Evolutionary conservation across 2,888 invertebrate genomes (phyloP).

Genomic region (Drosophila prolongata): DNA sequence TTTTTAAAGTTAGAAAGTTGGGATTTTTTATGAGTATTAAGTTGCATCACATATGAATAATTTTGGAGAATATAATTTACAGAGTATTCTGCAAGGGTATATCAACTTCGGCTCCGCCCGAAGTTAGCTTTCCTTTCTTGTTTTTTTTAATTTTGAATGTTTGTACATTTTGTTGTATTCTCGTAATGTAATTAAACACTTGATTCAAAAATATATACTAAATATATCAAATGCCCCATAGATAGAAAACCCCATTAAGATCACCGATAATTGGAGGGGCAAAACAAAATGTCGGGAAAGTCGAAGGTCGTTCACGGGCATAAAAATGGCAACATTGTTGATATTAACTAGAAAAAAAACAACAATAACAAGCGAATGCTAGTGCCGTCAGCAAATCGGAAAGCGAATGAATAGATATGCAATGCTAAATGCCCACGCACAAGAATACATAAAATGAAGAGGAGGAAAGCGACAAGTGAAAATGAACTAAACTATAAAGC

Average conservation of each 20-base stretch:
- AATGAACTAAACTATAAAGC: constrained; percentile 69
- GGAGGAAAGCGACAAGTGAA: constrained; percentile 26
- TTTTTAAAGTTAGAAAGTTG: too few species aligned
- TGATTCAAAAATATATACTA: too few species aligned
- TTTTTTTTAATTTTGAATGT: too few species aligned
- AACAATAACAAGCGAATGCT: constrained; percentile 9
- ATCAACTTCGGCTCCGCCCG: too few species aligned
- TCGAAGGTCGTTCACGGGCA: constrained; percentile 42
- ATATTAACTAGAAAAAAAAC: constrained; percentile 14
- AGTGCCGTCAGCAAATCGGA: constrained; percentile 21
- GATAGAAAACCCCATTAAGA: background rate
- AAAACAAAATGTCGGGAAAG: constrained; percentile 15
- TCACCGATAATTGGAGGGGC: constrained; percentile 5
- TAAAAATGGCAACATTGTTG: constrained; percentile 23
- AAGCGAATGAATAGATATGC: constrained; percentile 33
- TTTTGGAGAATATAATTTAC: too few species aligned
- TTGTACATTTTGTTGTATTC: too few species aligned
- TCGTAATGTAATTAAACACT: too few species aligned
- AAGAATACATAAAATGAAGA: background rate
- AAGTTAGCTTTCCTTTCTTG: too few species aligned
- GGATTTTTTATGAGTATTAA: too few species aligned
- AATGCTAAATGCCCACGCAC: constrained; percentile 18
- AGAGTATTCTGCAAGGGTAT: too few species aligned
- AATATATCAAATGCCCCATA: too few species aligned
- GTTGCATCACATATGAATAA: too few species aligned